Percentiles rank a stretch among this genome's conserved stretches.
These are phyloP conservation scores for Aphelinus certus DNA, from an alignment of 1,140 invertebrate species.

Conservation along the genomic window DNA sequence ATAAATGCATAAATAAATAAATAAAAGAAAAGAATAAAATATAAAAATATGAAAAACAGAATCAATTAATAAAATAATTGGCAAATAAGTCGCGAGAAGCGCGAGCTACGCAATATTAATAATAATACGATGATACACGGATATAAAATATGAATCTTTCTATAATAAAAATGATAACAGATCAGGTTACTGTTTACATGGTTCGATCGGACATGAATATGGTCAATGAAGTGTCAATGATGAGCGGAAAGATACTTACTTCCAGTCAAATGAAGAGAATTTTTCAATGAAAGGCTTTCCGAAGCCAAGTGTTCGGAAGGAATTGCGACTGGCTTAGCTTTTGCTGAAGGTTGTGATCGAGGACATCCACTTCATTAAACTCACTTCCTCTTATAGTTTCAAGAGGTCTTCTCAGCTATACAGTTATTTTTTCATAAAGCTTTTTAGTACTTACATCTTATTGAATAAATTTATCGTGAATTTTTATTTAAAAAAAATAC, in stretches of 20 bases:
- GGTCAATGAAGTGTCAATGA: background rate
- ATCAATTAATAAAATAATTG: too few species aligned
- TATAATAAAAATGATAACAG: too few species aligned
- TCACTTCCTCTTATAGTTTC: background rate
- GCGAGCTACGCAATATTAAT: too few species aligned
- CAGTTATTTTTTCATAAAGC: too few species aligned
- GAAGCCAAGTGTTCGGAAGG: slow-evolving; percentile 13
- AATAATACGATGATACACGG: too few species aligned
- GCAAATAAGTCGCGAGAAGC: too few species aligned
- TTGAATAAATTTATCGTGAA: too few species aligned
- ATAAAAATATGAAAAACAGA: background rate
- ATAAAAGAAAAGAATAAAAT: background rate
- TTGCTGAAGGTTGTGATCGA: background rate
- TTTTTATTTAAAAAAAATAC: too few species aligned
- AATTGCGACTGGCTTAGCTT: slow-evolving; percentile 10
- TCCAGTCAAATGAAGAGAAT: slow-evolving; percentile 7
- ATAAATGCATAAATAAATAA: background rate
- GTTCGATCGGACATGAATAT: background rate
- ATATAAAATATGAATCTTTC: too few species aligned
- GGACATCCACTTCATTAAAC: slow-evolving; percentile 30
- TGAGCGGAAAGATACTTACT: slow-evolving; percentile 12
- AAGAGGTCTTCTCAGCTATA: background rate
- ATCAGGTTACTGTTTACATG: background rate
- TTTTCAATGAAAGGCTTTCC: slow-evolving; percentile 7
- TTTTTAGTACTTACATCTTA: too few species aligned